A percentile compares a stretch with the other conserved stretches of the same genome.
Conservation (phyloP, 30 jellyfish, hydroid and myxozoan species). For the Aurelia coerulea region DNA sequence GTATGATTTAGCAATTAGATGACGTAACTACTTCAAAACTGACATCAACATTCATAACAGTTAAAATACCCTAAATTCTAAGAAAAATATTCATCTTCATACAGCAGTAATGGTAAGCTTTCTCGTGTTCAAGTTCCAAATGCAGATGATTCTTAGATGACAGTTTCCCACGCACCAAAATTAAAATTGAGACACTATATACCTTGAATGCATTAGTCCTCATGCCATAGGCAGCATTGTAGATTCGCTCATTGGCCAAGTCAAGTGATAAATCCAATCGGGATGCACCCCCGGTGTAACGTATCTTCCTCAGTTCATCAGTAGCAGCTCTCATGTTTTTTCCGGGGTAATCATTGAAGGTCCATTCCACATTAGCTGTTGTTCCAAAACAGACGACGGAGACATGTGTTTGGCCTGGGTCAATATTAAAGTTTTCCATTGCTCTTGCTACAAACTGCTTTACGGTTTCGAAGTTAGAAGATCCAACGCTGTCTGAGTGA, state of each 20-base stretch:
- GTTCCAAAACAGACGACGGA: constrained; percentile 80
- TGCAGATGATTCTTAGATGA: no score
- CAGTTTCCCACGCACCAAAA: no score
- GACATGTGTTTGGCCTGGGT: constrained; percentile 82
- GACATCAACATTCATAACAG: no score
- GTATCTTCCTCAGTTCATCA: constrained; percentile 37
- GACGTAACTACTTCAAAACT: no score
- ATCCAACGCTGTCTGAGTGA: constrained; percentile 67
- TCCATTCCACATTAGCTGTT: constrained; percentile 78
- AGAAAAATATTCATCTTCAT: no score
- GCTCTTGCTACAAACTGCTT: constrained; percentile 63
- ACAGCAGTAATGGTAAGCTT: no score
- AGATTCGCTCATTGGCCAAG: constrained; percentile 76
- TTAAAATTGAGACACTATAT: not conserved
- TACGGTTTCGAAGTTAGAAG: constrained; percentile 55
- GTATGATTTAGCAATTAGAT: no score
- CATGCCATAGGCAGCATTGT: constrained; percentile 66
- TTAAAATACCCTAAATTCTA: no score
- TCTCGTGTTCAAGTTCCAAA: no score
- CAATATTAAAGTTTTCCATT: constrained; percentile 66
- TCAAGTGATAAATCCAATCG: constrained; percentile 82
- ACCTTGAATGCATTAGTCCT: constrained; percentile 68
- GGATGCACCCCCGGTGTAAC: constrained; percentile 76
- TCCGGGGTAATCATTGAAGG: constrained; percentile 75
- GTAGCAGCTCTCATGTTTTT: constrained; percentile 63